Percentiles rank a stretch among this genome's conserved stretches.
Conservation (phyloP, 2,113 vertebrate species). For the Halcyon malimbica region DNA sequence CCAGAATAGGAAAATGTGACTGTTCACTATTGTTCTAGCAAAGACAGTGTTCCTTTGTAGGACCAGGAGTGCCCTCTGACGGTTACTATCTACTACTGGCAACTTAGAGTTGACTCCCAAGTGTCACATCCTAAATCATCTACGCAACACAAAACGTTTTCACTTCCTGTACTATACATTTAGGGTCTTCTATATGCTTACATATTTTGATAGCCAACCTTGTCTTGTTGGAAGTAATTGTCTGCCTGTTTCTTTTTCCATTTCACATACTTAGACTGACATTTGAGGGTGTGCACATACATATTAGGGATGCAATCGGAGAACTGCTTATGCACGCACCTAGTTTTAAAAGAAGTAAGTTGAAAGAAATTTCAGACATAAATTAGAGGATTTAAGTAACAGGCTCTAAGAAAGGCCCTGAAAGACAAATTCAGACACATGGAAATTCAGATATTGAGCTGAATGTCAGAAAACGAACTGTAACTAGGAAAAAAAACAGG, state of each 20-base stretch:
- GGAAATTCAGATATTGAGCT: neutral
- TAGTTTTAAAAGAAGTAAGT: neutral
- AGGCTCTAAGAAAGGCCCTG: neutral
- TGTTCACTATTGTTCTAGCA: conserved; percentile 18
- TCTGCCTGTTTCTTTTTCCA: neutral
- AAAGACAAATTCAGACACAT: neutral
- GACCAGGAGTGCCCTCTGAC: conserved; percentile 71
- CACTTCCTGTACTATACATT: neutral
- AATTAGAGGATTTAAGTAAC: neutral
- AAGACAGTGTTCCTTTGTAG: conserved; percentile 24
- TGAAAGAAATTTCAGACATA: neutral
- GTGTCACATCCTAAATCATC: neutral
- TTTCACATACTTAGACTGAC: neutral
- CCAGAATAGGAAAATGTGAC: conserved; percentile 48
- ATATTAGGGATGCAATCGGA: neutral
- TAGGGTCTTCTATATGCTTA: neutral
- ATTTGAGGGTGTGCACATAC: neutral
- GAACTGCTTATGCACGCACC: neutral
- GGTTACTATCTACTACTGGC: neutral
- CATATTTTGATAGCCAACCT: neutral
- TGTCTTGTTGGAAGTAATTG: neutral
- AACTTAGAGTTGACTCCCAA: neutral
- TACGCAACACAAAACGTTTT: neutral
- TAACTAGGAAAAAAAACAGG: neutral
- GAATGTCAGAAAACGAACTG: neutral